These are phyloP conservation scores for Halichondria panicea DNA, from an alignment of 37 sponge, comb jelly and placozoan species.

Conservation along the genomic window DNA sequence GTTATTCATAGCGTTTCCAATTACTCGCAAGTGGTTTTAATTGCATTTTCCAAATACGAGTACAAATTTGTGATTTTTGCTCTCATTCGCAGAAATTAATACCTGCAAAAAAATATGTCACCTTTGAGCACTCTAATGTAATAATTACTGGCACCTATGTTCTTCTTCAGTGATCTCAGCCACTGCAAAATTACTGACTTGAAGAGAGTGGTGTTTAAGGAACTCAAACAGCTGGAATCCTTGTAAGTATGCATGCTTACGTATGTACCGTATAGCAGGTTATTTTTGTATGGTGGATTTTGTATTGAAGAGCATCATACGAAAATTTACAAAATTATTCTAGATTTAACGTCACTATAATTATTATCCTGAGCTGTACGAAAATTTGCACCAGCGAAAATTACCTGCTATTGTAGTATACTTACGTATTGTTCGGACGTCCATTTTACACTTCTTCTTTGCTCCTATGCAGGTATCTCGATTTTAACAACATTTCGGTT, in stretches of 20 bases:
- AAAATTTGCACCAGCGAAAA: no score
- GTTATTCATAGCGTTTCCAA: no score
- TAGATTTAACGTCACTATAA: no score
- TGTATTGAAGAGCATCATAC: not conserved
- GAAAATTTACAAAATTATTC: not conserved
- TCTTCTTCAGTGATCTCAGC: slow-evolving; percentile 19
- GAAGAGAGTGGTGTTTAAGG: slow-evolving; percentile 15
- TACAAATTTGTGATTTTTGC: no score
- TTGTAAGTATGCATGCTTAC: slow-evolving; percentile 12
- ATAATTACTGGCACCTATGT: not conserved
- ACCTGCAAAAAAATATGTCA: not conserved
- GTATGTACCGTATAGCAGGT: not conserved
- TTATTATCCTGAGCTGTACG: no score
- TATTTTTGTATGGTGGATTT: not conserved
- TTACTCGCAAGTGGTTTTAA: no score
- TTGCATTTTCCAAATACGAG: no score
- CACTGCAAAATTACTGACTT: slow-evolving; percentile 38
- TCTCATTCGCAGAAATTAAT: not conserved
- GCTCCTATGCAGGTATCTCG: not conserved
- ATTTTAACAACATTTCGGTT: not conserved
- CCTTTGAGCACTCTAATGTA: not conserved
- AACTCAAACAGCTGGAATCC: not conserved
- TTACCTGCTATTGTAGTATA: no score
- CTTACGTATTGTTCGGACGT: no score
- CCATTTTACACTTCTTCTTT: no score